Evolutionary conservation across 2,113 vertebrate species (phyloP), one percentile per base, ranked within the genome.

Genomic region (Tichodroma muraria): DNA sequence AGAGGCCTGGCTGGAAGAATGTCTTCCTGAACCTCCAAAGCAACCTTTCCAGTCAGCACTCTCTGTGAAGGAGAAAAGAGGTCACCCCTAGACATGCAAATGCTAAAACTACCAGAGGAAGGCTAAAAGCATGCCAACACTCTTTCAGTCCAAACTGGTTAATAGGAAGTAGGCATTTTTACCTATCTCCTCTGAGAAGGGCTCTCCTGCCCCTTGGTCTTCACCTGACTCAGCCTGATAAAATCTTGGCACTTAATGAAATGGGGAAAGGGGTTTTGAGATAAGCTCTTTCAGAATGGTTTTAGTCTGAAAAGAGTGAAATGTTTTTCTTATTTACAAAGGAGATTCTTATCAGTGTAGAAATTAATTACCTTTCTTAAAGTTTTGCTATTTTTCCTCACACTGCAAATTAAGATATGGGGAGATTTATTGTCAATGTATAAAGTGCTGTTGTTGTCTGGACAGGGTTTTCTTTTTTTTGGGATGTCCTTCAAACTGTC

Each of bases 331-430:
- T n/a, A 78, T 86, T 90, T 80, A 77, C 45, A 96, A 80, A 90
- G 56, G 61, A 93, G 70, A 94, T 96, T 94, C 66, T 92, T 95
- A 95, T 92, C 75, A 72, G 69, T 53, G 47, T 53, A 92, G 60
- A 91, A 95, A 93, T 95, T 85, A 88, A 91, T 88, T 92, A 71
- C 65, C 79, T 95, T 97, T 93, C 68, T 52, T 84, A 93, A 85
- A 92, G 66, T 91, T 90, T 84, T 90, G 38, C 47, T 96, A n/a
- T 86, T 97, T 94, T 91, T 59, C 56, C 63, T 93, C 59, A 33
- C 54, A 47, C 88, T 94, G 72, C 52, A 65, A 88, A 93, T 92
- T 91, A 91, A 93, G 87, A 90, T 88, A 86, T 85, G 85, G 47
- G 21, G 56, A 95, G 40, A 66, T 94, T 96, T 90, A 93, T 53